Evolutionary conservation across 23 tunicate genomes (phyloP).

Genomic region (Styela plicata): DNA sequence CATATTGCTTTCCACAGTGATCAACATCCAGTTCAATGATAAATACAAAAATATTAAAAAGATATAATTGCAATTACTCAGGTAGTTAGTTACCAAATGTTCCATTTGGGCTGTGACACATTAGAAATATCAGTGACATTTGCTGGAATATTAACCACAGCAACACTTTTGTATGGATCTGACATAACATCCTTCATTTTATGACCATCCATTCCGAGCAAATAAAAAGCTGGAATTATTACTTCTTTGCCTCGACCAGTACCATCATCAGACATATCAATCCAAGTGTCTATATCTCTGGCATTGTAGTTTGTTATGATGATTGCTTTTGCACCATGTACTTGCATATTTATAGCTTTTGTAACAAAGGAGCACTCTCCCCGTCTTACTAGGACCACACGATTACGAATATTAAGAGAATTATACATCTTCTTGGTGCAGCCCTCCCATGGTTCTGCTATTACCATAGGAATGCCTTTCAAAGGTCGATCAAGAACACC

Average conservation of each 20-base stretch:
- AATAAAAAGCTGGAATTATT: slow-evolving; percentile 64
- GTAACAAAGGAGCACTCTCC: slow-evolving; percentile 86
- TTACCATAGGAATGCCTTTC: slow-evolving; percentile 34
- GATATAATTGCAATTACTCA: too few species aligned
- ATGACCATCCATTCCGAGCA: slow-evolving; percentile 86
- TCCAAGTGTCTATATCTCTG: slow-evolving; percentile 42
- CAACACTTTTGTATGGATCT: not conserved
- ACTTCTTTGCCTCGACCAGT: slow-evolving; percentile 43
- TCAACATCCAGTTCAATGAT: not conserved
- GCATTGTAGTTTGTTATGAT: slow-evolving; percentile 51
- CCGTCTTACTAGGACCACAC: slow-evolving; percentile 64
- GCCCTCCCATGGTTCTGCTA: slow-evolving; percentile 65
- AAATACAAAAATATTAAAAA: too few species aligned
- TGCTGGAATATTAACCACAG: slow-evolving; percentile 4
- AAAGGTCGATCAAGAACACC: slow-evolving; percentile 25
- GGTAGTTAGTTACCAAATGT: slow-evolving; percentile 16
- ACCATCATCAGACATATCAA: slow-evolving; percentile 82
- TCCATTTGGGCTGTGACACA: slow-evolving; percentile 18
- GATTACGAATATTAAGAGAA: slow-evolving; percentile 36
- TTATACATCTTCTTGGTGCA: slow-evolving; percentile 59
- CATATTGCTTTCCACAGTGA: too few species aligned
- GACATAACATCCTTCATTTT: slow-evolving; percentile 16
- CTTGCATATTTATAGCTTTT: slow-evolving; percentile 66
- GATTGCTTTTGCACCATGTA: slow-evolving; percentile 67
- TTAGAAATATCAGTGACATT: slow-evolving; percentile 3